Conservation (phyloP, 2,888 invertebrate species). For the Pinctada fucata region DNA sequence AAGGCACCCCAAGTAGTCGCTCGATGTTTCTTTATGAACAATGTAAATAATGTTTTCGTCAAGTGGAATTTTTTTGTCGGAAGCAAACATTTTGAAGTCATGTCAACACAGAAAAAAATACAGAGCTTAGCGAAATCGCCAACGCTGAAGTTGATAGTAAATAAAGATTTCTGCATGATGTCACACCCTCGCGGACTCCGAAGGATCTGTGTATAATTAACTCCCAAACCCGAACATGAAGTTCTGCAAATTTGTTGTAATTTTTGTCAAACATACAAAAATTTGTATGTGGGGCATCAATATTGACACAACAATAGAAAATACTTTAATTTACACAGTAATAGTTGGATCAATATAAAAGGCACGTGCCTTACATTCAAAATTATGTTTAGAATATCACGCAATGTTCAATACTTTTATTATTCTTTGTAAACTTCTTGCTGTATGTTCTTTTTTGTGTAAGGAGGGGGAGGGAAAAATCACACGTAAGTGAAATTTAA, state of each 20-base stretch:
- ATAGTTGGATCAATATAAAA: slow-evolving; percentile 9
- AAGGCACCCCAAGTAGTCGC: too few species aligned
- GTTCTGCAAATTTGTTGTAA: not conserved
- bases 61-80: not conserved
- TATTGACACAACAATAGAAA: slow-evolving; percentile 5
- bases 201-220: not conserved
- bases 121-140: slow-evolving; percentile 7
- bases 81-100: slow-evolving; percentile 7
- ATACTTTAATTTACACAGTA: not conserved
- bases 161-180: not conserved
- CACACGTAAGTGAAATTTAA: too few species aligned
- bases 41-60: not conserved
- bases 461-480: not conserved
- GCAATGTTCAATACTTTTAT: not conserved
- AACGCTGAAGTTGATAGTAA: slow-evolving; percentile 9
- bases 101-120: not conserved
- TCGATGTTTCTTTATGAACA: not conserved
- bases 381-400: slow-evolving; percentile 6
- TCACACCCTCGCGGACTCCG: slow-evolving; percentile 7
- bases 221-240: not conserved
- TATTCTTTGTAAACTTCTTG: not conserved
- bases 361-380: slow-evolving; percentile 15
- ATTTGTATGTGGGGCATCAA: not conserved
- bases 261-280: not conserved
- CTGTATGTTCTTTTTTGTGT: slow-evolving; percentile 7